These are phyloP conservation scores for Discoglossus pictus DNA, from an alignment of 2,797 vertebrate species.

Conservation along the genomic window DNA sequence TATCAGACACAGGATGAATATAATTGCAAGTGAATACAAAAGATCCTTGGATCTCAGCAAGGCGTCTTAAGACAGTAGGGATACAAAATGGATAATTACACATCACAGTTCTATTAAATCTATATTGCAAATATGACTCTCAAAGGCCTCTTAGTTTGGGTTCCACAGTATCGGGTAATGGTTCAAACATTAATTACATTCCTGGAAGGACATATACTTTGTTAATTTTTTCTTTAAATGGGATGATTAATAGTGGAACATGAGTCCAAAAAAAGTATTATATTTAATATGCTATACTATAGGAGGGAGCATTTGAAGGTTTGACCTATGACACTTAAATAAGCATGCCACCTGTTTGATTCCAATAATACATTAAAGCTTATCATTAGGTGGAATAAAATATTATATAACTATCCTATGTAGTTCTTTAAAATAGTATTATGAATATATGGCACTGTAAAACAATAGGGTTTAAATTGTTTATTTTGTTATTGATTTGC, in stretches of 20 bases:
- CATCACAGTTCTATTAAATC: slow-evolving; percentile 18
- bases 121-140: neutral
- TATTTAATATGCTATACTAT: neutral
- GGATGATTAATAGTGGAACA: neutral
- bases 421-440: too few species aligned
- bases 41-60: slow-evolving; percentile 22
- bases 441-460: too few species aligned
- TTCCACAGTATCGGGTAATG: slow-evolving; percentile 8
- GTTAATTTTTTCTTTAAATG: neutral
- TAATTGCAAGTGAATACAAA: slow-evolving; percentile 36
- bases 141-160: neutral
- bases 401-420: too few species aligned
- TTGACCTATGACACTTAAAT: too few species aligned
- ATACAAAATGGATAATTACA: slow-evolving; percentile 42
- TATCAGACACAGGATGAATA: slow-evolving; percentile 29
- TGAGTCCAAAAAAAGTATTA: neutral
- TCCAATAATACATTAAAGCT: too few species aligned
- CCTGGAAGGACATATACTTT: neutral
- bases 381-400: too few species aligned
- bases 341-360: too few species aligned
- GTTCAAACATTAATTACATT: slow-evolving; percentile 23
- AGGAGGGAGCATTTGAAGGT: neutral
- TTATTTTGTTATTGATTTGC: too few species aligned
- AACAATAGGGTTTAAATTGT: too few species aligned
- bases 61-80: slow-evolving; percentile 17